A percentile compares a stretch with the other conserved stretches of the same genome.
phyloP scores from a whole-genome alignment of 2,797 vertebrate species.

The Nasua narica region DNA sequence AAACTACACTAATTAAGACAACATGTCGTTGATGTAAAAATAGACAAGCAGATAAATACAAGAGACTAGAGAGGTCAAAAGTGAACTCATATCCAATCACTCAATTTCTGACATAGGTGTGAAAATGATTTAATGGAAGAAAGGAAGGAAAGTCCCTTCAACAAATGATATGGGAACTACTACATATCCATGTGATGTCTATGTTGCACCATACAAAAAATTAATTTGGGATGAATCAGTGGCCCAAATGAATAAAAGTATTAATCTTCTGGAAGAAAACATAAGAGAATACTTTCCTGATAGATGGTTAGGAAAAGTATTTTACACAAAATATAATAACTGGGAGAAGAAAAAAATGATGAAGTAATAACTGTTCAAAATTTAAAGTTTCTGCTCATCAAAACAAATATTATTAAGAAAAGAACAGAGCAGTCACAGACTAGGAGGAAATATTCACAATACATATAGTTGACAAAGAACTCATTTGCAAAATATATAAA shows the following conservation, averaged over 20 bases:
- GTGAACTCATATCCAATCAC: background rate
- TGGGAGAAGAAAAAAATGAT: background rate
- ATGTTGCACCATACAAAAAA: background rate
- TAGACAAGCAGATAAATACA: background rate
- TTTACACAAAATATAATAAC: background rate
- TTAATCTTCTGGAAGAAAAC: background rate
- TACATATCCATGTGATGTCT: background rate
- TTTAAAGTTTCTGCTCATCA: background rate
- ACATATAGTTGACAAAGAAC: background rate
- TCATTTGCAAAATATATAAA: background rate
- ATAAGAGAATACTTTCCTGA: background rate
- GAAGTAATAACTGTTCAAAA: background rate
- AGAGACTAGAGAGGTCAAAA: background rate
- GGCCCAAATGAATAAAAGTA: background rate
- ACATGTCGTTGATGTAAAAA: background rate
- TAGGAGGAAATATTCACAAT: background rate
- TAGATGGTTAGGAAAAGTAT: background rate
- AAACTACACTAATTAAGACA: background rate
- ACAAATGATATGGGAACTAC: background rate
- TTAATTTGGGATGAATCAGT: background rate
- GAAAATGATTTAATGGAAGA: background rate
- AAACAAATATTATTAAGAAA: background rate
- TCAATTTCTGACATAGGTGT: background rate
- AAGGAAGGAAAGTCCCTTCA: background rate
- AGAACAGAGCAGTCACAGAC: background rate